Evolutionary conservation across 2,888 invertebrate genomes (phyloP), one percentile per base, ranked within the genome.

Genomic region (Cotesia congregata): DNA sequence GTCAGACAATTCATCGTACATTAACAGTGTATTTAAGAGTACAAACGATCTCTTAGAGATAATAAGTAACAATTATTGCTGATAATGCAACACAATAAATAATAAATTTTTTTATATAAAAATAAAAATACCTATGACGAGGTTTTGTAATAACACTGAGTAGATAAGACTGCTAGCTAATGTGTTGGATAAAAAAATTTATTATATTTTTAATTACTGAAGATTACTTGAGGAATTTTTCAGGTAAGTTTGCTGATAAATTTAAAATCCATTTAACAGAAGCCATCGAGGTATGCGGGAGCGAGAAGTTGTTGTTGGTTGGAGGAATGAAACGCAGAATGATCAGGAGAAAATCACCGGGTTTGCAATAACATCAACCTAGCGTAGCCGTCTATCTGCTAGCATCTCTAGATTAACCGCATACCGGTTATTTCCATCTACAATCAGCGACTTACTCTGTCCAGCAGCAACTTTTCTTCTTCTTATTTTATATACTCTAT

Each of bases 361-460:
- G 62, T 62, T 20, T 7, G 20, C 62, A 62, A 68, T 5, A 68
- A 40, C 38, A 40, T 50, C 50, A 50, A 50, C 50, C 50, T 50
- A 50, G 50, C 50, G 50, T 50, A 50, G n/a, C 7, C 50, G 6
- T 50, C 50, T 50, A 50, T 50, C 50, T 50, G 12, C 50, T 50
- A 50, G 68, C 40, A 68, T 68, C 68, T 68, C 41, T 40, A 75
- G 75, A 75, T 75, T 75, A 70, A 75, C 75, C 75, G 65, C 75
- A 75, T 75, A 75, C 75, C 75, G 75, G 75, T 75, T 75, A 68
- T 75, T 30, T 50, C 50, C 50, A 50, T 50, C 12, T 50, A 50
- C 38, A 20, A 59, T 70, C 75, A 40, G 5, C 50, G 50, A 50
- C 50, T 9, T 50, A 12, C 50, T 50, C 12, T 50, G 30, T 30